A percentile compares a stretch with the other conserved stretches of the same genome.
Conservation (phyloP, 1,140 invertebrate genomes). For the Lamellibrachia luymesi region DNA sequence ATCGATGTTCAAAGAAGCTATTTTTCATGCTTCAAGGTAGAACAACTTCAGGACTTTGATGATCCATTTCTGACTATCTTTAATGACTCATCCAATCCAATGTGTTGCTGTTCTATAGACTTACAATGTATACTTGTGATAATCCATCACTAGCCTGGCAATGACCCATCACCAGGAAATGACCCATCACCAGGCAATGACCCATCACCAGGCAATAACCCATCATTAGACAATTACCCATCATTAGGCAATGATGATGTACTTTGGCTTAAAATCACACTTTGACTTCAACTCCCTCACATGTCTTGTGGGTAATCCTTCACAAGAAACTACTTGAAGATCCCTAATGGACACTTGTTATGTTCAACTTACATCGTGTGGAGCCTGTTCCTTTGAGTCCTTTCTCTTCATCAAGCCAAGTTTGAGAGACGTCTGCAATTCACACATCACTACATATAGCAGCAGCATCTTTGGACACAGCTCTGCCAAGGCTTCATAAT, state of each 20-base stretch:
- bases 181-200: no score
- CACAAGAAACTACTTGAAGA: not conserved
- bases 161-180: not conserved
- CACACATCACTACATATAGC: not conserved
- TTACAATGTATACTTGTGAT: not conserved
- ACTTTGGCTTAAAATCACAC: not conserved
- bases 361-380: not conserved
- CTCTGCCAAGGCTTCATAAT: not conserved
- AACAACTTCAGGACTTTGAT: not conserved
- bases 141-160: not conserved
- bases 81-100: not conserved
- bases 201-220: no score
- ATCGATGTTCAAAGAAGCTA: not conserved
- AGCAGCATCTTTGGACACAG: not conserved
- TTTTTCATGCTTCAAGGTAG: not conserved
- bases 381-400: constrained; percentile 14
- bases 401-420: constrained; percentile 18
- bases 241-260: no score
- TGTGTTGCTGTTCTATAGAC: not conserved
- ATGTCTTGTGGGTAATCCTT: not conserved
- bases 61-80: not conserved
- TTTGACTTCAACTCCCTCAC: not conserved
- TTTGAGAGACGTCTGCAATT: constrained; percentile 12
- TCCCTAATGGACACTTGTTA: not conserved
- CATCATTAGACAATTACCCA: no score